Percentiles rank a stretch among this genome's conserved stretches.
Conservation (phyloP, 2,888 invertebrate genomes). For the Plagodis pulveraria region DNA sequence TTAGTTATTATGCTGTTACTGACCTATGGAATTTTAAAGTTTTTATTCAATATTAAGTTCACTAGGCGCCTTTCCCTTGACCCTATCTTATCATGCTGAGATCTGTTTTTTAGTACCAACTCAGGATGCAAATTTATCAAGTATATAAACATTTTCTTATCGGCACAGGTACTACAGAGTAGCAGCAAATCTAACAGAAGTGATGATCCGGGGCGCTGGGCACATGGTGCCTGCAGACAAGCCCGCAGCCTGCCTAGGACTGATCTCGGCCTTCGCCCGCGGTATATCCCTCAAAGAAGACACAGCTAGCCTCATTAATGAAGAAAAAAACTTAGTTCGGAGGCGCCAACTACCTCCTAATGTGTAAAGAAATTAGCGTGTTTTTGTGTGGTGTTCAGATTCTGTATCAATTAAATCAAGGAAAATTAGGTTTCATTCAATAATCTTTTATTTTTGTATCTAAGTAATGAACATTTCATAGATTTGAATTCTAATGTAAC, state of each 20-base stretch:
- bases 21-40: too few relatives aligned
- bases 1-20: too few relatives aligned
- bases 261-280: slow-evolving; percentile 86
- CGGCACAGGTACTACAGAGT: slow-evolving; percentile 81
- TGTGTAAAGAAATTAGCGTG: slow-evolving; percentile 27
- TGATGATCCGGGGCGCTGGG: slow-evolving; percentile 86
- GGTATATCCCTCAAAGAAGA: slow-evolving; percentile 64
- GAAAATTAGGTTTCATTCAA: slow-evolving; percentile 2
- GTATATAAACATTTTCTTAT: background rate
- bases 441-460: background rate
- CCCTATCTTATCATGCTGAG: too few relatives aligned
- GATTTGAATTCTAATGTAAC: too few relatives aligned
- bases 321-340: slow-evolving; percentile 61
- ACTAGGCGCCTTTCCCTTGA: too few relatives aligned
- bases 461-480: too few relatives aligned
- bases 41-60: too few relatives aligned
- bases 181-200: slow-evolving; percentile 84
- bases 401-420: slow-evolving; percentile 13
- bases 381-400: slow-evolving; percentile 17
- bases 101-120: too few relatives aligned
- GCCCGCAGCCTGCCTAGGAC: slow-evolving; percentile 84
- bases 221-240: slow-evolving; percentile 88
- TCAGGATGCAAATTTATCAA: too few relatives aligned
- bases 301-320: slow-evolving; percentile 60
- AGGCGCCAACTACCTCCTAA: slow-evolving; percentile 54